A percentile compares a stretch with the other conserved stretches of the same genome.
Conservation (phyloP, 2,888 invertebrate species). For the Pristionchus mayeri region DNA sequence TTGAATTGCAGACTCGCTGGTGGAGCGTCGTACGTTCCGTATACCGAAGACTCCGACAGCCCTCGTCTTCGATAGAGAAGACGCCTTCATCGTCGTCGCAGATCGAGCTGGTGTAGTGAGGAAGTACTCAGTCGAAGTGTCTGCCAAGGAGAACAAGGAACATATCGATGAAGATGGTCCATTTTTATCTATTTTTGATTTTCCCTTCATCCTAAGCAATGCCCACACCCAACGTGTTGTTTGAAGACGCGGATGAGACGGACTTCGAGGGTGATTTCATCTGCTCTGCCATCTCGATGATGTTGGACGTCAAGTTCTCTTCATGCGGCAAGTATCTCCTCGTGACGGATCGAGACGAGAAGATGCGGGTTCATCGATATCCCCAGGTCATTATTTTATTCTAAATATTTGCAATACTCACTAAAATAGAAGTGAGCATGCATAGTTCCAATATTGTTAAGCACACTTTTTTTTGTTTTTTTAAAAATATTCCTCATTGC, state of each 20-base stretch:
- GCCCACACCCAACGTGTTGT: neutral
- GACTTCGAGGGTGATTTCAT: conserved; percentile 55
- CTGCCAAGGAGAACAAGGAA: conserved; percentile 41
- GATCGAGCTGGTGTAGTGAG: conserved; percentile 50
- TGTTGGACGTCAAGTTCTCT: conserved; percentile 62
- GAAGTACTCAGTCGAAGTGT: conserved; percentile 37
- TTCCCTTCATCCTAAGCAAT: neutral
- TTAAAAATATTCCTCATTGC: neutral
- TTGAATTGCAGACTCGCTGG: neutral
- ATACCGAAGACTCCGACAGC: conserved; percentile 48
- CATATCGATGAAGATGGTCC: conserved; percentile 43
- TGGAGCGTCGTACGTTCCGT: conserved; percentile 25
- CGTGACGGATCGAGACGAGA: conserved; percentile 69
- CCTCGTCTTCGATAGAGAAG: conserved; percentile 41
- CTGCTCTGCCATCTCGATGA: conserved; percentile 66
- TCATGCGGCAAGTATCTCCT: conserved; percentile 56
- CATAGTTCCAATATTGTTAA: too few relatives aligned
- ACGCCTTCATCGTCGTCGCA: conserved; percentile 38
- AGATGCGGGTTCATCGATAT: conserved; percentile 65
- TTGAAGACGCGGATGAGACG: conserved; percentile 48
- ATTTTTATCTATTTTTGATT: neutral
- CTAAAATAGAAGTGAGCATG: neutral
- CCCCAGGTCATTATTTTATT: conserved; percentile 55
- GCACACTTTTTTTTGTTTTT: neutral
- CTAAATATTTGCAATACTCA: neutral